Conservation (phyloP, 2,888 invertebrate species). For the Leptinotarsa juncta region DNA sequence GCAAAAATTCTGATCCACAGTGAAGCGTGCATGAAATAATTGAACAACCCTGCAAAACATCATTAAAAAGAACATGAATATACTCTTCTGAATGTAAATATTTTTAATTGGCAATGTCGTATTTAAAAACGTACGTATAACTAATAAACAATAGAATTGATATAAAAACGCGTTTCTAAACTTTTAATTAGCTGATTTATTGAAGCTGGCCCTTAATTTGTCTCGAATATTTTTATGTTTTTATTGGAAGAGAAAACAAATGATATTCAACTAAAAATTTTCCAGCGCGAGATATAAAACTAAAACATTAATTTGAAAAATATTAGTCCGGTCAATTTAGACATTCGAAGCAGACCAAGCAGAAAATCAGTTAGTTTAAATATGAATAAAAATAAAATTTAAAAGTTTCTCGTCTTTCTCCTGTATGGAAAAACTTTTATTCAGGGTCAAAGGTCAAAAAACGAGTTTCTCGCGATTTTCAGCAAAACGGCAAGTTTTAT, state of each 20-base stretch:
- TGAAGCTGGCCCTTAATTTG: slow-evolving; percentile 31
- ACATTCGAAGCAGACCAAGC: too few relatives aligned
- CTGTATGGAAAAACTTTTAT: too few relatives aligned
- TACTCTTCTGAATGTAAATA: slow-evolving; percentile 27
- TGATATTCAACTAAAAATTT: not conserved
- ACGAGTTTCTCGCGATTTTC: too few relatives aligned
- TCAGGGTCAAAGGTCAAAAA: too few relatives aligned
- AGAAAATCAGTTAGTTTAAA: too few relatives aligned
- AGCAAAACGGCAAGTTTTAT: too few relatives aligned
- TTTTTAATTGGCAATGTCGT: slow-evolving; percentile 40
- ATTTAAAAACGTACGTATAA: slow-evolving; percentile 31
- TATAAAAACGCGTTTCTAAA: slow-evolving; percentile 33
- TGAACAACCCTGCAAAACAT: slow-evolving; percentile 33
- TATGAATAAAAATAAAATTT: too few relatives aligned
- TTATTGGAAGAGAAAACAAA: slow-evolving; percentile 24
- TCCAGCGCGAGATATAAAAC: not conserved
- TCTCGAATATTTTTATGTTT: slow-evolving; percentile 35
- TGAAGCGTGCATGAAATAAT: slow-evolving; percentile 28
- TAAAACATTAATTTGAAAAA: too few relatives aligned
- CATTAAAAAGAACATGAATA: slow-evolving; percentile 29
- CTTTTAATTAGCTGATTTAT: slow-evolving; percentile 52
- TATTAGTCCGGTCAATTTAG: too few relatives aligned
- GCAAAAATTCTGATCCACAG: slow-evolving; percentile 28
- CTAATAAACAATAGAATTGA: slow-evolving; percentile 34
- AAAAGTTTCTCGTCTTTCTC: too few relatives aligned